Percentiles rank a stretch among this genome's conserved stretches.
phyloP scores from a whole-genome alignment of 1,140 invertebrate genomes.

The Drosophila kikkawai region DNA sequence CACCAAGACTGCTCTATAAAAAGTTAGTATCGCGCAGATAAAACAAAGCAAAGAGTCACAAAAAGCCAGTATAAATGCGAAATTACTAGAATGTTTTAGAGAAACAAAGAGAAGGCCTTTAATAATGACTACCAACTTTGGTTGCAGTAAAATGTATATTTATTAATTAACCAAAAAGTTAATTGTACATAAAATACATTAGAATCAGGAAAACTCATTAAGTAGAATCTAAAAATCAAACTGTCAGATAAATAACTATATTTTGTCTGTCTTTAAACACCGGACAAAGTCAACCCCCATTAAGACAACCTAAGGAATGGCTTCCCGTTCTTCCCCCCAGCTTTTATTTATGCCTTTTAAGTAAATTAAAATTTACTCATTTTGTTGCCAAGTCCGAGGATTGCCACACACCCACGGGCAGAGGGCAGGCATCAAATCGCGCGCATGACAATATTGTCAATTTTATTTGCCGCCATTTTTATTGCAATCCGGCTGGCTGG shows the following conservation, averaged over 20 bases:
- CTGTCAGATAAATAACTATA: neutral
- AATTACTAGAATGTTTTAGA: constrained; percentile 3
- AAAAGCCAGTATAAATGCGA: constrained; percentile 11
- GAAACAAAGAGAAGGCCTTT: constrained; percentile 4
- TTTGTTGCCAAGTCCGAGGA: constrained; percentile 54
- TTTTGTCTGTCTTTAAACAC: neutral
- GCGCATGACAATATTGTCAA: constrained; percentile 82
- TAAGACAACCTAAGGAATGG: neutral
- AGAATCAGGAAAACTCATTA: neutral
- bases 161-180: neutral
- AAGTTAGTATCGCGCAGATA: constrained; percentile 30
- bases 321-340: neutral
- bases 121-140: neutral
- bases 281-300: neutral
- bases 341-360: constrained; percentile 76
- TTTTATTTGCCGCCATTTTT: constrained; percentile 80
- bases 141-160: neutral
- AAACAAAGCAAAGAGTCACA: constrained; percentile 19
- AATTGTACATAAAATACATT: neutral
- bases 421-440: constrained; percentile 42
- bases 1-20: constrained; percentile 31
- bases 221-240: neutral
- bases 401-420: constrained; percentile 4
- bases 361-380: constrained; percentile 82
- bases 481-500: constrained; percentile 60